Percentiles rank a stretch among this genome's conserved stretches.
Evolutionary conservation across 1,140 invertebrate genomes (phyloP).

Genomic region (Centruroides vittatus): DNA sequence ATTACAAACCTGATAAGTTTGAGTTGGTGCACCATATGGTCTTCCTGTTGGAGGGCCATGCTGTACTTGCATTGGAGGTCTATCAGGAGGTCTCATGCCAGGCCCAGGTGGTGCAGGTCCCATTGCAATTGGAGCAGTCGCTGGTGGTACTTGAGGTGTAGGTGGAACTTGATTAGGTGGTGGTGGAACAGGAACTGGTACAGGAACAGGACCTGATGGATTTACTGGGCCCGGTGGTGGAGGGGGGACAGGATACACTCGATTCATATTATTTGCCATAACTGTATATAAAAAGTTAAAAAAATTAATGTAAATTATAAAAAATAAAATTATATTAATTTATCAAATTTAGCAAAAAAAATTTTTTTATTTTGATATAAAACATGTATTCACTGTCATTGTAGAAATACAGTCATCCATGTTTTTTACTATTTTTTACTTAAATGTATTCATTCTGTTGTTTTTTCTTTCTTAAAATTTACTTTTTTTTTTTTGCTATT

Average conservation of each 20-base stretch:
- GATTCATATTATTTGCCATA: conserved; percentile 11
- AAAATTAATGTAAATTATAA: too few species aligned
- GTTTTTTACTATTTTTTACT: too few species aligned
- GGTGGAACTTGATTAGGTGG: conserved; percentile 30
- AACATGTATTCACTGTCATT: too few species aligned
- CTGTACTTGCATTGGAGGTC: conserved; percentile 7
- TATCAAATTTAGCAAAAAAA: too few species aligned
- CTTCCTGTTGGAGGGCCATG: conserved; percentile 24
- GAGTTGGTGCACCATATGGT: conserved; percentile 42
- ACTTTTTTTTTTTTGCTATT: too few species aligned
- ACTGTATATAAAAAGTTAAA: too few species aligned
- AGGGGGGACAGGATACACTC: conserved; percentile 9
- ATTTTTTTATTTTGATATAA: too few species aligned
- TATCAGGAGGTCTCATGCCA: conserved; percentile 37
- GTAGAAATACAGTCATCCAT: too few species aligned
- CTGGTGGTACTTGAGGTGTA: conserved; percentile 39
- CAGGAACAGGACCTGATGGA: background rate
- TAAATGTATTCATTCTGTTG: too few species aligned
- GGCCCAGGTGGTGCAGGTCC: conserved; percentile 38
- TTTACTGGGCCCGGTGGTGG: background rate
- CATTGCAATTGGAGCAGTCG: conserved; percentile 39
- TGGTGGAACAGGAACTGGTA: background rate
- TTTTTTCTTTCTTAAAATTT: too few species aligned
- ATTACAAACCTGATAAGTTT: conserved; percentile 41
- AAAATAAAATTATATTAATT: too few species aligned